phyloP scores from a whole-genome alignment of 2,888 invertebrate genomes.

The Drosophila diplacantha region DNA sequence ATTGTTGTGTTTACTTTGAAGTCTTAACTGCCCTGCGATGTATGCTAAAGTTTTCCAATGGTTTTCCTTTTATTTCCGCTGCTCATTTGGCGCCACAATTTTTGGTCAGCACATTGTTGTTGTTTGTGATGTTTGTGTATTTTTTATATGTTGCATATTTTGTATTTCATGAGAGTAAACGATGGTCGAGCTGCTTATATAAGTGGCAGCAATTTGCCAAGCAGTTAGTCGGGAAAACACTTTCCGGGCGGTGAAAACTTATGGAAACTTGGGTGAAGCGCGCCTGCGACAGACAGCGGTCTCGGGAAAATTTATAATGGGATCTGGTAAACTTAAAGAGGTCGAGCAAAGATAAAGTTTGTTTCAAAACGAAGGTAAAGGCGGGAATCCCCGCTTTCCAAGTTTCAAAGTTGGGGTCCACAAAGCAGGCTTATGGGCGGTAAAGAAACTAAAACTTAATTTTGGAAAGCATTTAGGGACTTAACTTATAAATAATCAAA shows the following conservation, averaged over 20 bases:
- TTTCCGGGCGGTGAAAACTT: slow-evolving; percentile 9
- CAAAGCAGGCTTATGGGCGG: slow-evolving; percentile 1
- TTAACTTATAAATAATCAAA: not conserved
- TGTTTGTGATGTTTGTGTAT: not conserved
- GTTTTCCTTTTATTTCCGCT: slow-evolving; percentile 26
- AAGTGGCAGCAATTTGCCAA: slow-evolving; percentile 50
- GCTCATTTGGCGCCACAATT: slow-evolving; percentile 49
- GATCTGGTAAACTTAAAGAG: slow-evolving; percentile 19
- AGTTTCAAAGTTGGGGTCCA: slow-evolving; percentile 5
- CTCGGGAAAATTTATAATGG: slow-evolving; percentile 30
- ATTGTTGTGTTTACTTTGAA: slow-evolving; percentile 48
- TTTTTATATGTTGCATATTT: not conserved
- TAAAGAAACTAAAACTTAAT: not conserved
- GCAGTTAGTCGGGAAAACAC: slow-evolving; percentile 24
- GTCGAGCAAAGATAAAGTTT: slow-evolving; percentile 16
- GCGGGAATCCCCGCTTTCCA: not conserved
- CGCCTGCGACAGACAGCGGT: slow-evolving; percentile 12
- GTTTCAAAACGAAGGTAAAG: slow-evolving; percentile 7
- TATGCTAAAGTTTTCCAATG: slow-evolving; percentile 39
- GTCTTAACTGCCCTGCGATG: slow-evolving; percentile 40
- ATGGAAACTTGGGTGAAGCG: slow-evolving; percentile 31
- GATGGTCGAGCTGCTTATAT: slow-evolving; percentile 31
- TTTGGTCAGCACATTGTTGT: slow-evolving; percentile 26
- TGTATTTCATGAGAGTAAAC: slow-evolving; percentile 11
- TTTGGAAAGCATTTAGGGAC: not conserved